A percentile compares a stretch with the other conserved stretches of the same genome.
These are phyloP conservation scores for Corvus hawaiiensis DNA, from an alignment of 2,113 vertebrate species.

Conservation along the genomic window DNA sequence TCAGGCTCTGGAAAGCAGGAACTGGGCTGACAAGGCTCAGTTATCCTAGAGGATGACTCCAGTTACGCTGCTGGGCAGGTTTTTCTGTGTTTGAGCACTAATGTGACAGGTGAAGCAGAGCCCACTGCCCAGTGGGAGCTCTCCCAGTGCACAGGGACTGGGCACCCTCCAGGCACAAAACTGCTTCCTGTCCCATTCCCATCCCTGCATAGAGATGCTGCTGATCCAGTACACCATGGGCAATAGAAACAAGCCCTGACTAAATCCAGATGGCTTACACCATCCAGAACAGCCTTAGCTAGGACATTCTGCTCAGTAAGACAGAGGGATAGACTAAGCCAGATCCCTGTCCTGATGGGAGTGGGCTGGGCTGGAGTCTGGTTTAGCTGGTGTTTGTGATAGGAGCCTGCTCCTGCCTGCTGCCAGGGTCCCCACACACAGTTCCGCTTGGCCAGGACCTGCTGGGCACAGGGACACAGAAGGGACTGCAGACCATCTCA, in stretches of 20 bases:
- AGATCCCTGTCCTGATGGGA: neutral
- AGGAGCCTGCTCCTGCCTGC: neutral
- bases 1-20: neutral
- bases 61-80: neutral
- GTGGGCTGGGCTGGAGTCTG: neutral
- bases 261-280: neutral
- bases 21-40: neutral
- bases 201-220: neutral
- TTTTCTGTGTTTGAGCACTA: neutral
- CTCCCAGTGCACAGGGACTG: neutral
- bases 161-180: neutral
- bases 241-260: neutral
- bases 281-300: neutral
- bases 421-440: neutral
- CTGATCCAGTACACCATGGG: neutral
- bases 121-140: rapidly evolving
- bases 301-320: neutral
- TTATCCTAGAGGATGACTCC: neutral
- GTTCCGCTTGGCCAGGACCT: neutral
- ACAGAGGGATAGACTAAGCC: neutral
- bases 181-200: neutral
- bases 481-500: neutral
- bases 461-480: neutral
- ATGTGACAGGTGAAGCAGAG: neutral
- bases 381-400: neutral